Conservation (phyloP, 1,140 invertebrate species). For the Tetranychus urticae region DNA sequence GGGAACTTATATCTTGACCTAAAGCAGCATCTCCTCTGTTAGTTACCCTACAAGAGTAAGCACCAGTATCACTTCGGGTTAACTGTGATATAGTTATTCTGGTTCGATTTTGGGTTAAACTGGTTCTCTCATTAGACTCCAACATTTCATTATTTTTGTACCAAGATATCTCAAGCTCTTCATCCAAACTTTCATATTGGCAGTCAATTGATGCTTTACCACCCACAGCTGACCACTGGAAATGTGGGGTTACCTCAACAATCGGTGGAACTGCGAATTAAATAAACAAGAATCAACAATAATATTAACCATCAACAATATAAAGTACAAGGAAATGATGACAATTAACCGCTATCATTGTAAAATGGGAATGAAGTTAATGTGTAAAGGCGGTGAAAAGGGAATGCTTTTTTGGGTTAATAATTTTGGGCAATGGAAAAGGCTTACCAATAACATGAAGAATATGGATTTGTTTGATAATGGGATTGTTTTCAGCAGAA, state of each 20-base stretch:
- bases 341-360: neutral
- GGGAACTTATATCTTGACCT: conserved; percentile 5
- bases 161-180: conserved; percentile 35
- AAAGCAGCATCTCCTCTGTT: conserved; percentile 1
- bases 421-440: neutral
- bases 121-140: conserved; percentile 13
- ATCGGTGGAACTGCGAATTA: conserved; percentile 15
- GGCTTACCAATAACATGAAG: conserved; percentile 49
- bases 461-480: conserved; percentile 47
- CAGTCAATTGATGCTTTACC: conserved; percentile 4
- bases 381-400: neutral
- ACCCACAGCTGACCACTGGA: conserved; percentile 7
- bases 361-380: neutral
- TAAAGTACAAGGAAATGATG: neutral
- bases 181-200: conserved; percentile 31
- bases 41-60: neutral
- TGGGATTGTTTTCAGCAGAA: conserved; percentile 42
- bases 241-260: conserved; percentile 12
- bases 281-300: neutral
- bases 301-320: too few species aligned
- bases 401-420: neutral
- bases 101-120: conserved; percentile 7
- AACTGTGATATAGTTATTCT: conserved; percentile 2
- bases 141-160: conserved; percentile 43
- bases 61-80: conserved; percentile 5